Conservation (phyloP, 2,888 invertebrate genomes). For the Acrobasis consociella region DNA sequence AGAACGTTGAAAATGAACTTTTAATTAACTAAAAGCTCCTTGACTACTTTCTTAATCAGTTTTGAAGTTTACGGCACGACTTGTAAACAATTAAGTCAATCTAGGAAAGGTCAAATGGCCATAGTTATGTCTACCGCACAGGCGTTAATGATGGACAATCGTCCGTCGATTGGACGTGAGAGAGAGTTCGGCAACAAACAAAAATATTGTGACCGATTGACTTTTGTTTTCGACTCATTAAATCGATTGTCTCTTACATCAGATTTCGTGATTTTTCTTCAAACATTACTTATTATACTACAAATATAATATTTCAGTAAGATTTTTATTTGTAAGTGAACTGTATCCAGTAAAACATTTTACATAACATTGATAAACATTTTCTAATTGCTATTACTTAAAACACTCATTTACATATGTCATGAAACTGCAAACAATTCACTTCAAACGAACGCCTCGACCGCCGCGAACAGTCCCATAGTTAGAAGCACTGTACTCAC, state of each 20-base stretch:
- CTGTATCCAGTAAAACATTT: conserved; percentile 6
- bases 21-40: background rate
- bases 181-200: background rate
- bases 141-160: conserved; percentile 7
- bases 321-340: background rate
- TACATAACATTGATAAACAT: background rate
- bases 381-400: background rate
- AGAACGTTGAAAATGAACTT: background rate
- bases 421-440: conserved; percentile 9
- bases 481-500: conserved; percentile 55
- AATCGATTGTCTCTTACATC: too few relatives aligned
- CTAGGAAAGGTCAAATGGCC: conserved; percentile 11
- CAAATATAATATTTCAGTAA: background rate
- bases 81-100: background rate
- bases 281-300: background rate
- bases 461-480: conserved; percentile 11
- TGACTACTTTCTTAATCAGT: background rate
- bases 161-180: background rate
- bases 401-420: background rate
- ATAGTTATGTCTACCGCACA: background rate
- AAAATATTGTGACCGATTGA: background rate
- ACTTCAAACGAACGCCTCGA: background rate
- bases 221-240: background rate
- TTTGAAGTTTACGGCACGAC: background rate
- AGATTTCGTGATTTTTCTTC: too few relatives aligned